Conservation (phyloP, 1,140 invertebrate genomes). For the Drosophila watanabei region DNA sequence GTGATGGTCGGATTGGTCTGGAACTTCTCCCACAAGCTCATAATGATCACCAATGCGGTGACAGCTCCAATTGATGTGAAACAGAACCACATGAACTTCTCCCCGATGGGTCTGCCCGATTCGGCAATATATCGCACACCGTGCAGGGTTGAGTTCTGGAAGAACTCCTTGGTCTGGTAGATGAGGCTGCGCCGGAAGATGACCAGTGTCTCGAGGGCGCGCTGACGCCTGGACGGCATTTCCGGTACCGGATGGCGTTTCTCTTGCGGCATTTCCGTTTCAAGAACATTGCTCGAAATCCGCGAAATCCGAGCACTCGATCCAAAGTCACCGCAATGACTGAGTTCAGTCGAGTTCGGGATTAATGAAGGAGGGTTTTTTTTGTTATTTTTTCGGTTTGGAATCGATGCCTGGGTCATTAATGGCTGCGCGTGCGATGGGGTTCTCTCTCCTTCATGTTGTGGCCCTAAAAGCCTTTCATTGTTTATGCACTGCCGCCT, state of each 20-base stretch:
- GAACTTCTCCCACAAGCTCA: slow-evolving; percentile 92
- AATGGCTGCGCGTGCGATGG: slow-evolving; percentile 11
- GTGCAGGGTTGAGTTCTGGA: slow-evolving; percentile 90
- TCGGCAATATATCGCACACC: slow-evolving; percentile 91
- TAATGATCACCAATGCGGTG: slow-evolving; percentile 89
- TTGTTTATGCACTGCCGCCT: slow-evolving; percentile 61
- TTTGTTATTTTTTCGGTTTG: too few species aligned
- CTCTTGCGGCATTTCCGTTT: slow-evolving; percentile 78
- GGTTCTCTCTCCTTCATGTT: background rate
- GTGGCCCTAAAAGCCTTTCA: slow-evolving; percentile 70
- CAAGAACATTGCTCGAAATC: slow-evolving; percentile 54
- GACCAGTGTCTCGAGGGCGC: slow-evolving; percentile 59
- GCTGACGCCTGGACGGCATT: slow-evolving; percentile 29
- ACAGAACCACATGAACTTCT: slow-evolving; percentile 92
- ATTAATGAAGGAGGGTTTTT: background rate
- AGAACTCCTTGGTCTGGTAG: slow-evolving; percentile 89
- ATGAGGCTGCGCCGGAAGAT: slow-evolving; percentile 87
- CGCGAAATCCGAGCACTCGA: background rate
- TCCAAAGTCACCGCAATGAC: slow-evolving; percentile 20
- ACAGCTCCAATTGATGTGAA: slow-evolving; percentile 89
- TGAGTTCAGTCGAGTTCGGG: background rate
- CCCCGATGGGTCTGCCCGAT: slow-evolving; percentile 89
- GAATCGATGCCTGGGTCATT: slow-evolving; percentile 51
- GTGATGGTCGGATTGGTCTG: slow-evolving; percentile 93
- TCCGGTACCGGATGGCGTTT: slow-evolving; percentile 26